phyloP scores from a whole-genome alignment of 2,888 invertebrate genomes.

The Crepidodera aurea region DNA sequence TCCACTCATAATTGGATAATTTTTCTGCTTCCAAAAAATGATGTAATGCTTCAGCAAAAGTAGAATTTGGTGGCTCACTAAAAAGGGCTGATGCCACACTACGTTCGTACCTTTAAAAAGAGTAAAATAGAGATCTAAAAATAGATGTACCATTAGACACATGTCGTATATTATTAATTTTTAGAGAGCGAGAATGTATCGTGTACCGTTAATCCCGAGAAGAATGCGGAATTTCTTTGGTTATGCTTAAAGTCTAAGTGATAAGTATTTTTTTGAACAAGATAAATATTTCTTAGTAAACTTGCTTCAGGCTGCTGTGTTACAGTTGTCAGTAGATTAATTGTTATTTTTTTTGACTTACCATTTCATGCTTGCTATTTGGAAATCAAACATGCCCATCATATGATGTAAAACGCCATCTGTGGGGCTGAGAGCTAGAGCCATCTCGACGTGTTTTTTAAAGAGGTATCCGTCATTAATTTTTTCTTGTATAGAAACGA shows the following conservation, averaged over 20 bases:
- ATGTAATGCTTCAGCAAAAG: slow-evolving; percentile 69
- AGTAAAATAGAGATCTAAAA: neutral
- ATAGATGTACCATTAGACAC: too few species aligned
- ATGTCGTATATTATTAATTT: too few species aligned
- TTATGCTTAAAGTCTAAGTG: too few species aligned
- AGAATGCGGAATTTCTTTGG: too few species aligned
- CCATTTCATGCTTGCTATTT: slow-evolving; percentile 63
- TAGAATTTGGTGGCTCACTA: slow-evolving; percentile 69
- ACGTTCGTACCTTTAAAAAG: slow-evolving; percentile 68
- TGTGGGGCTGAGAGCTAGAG: slow-evolving; percentile 67
- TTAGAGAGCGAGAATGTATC: too few species aligned
- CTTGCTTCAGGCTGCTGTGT: too few species aligned
- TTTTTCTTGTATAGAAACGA: slow-evolving; percentile 69
- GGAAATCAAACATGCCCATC: slow-evolving; percentile 74
- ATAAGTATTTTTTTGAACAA: too few species aligned
- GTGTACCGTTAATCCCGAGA: too few species aligned
- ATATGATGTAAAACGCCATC: slow-evolving; percentile 73
- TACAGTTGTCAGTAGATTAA: too few species aligned
- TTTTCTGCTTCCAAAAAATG: slow-evolving; percentile 66
- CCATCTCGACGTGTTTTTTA: slow-evolving; percentile 73
- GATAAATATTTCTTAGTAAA: too few species aligned
- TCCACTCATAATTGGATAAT: slow-evolving; percentile 64
- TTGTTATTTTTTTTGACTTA: too few species aligned
- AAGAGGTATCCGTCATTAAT: slow-evolving; percentile 72
- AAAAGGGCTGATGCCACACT: slow-evolving; percentile 71